Evolutionary conservation across 2,888 invertebrate species (phyloP), one percentile per base, ranked within the genome.

Genomic region (Nymphalis urticae): DNA sequence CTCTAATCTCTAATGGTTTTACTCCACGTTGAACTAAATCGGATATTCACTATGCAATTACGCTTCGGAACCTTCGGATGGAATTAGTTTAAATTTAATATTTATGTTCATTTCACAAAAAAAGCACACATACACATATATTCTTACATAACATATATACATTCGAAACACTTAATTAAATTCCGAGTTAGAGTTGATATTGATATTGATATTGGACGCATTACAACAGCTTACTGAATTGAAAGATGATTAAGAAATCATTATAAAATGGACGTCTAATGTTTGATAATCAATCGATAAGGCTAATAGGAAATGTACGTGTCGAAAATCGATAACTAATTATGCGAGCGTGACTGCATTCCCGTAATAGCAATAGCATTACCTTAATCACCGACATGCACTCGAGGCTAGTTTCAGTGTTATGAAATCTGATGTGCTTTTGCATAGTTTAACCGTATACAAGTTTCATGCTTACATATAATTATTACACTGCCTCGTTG

Each of bases 301-400:
- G 60, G 70, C 68, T 72, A 73, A 73, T 68, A 66, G 72, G 59
- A 66, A 60, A 68, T 60, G 66, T 72, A 80, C 79, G 78, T 80
- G 76, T 74, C 69, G 72, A 75, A 78, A 81, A 81, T 82, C 78
- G 76, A 76, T 72, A 75, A 72, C 75, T 75, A 72, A 75, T 75
- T 73, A 72, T 74, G 68, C 54, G 63, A 66, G 73, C 76, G 74
- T 66, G 48, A 59, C 63, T 65, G 68, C 66, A 68, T 70, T 72
- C 66, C 74, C 68, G 73, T 71, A 74, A 77, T 80, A 80, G 77
- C 82, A 82, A 85, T 82, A 80, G 80, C 80, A 88, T 88, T 87
- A 88, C 81, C 83, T 84, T 87, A 88, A 88, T 89, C 84, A 85
- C 84, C 62, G 54, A 66, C 63, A 63, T 68, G 67, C 64, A 68